Evolutionary conservation across 2,113 vertebrate genomes (phyloP).

Genomic region (Dromas ardeola): DNA sequence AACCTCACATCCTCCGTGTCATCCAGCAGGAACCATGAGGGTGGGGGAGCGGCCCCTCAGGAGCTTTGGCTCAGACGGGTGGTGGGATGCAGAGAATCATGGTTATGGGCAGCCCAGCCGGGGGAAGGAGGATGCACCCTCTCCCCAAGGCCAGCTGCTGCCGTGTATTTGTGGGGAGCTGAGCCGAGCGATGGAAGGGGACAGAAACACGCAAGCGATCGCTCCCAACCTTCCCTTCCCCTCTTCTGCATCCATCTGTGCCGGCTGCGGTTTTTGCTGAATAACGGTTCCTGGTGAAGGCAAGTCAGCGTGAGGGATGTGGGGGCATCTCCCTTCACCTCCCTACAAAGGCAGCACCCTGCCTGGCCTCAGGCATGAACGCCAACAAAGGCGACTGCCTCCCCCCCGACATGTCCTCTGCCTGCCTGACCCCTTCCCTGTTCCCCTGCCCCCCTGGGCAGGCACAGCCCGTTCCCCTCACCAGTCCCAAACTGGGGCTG

Average conservation of each 20-base stretch:
- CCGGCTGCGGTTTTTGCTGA: background rate
- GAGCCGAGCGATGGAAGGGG: background rate
- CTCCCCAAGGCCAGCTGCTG: background rate
- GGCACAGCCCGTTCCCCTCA: background rate
- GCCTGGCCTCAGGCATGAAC: background rate
- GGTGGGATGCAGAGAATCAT: rapidly evolving
- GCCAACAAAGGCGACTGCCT: background rate
- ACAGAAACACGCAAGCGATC: rapidly evolving
- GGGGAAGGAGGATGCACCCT: background rate
- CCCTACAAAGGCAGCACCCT: background rate
- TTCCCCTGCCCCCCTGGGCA: background rate
- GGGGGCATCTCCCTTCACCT: background rate
- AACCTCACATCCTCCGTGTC: background rate
- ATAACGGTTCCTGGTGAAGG: background rate
- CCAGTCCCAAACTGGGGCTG: background rate
- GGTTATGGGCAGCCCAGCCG: background rate
- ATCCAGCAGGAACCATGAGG: background rate
- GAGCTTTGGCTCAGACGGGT: rapidly evolving
- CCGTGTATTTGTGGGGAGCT: rapidly evolving
- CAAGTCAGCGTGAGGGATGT: background rate
- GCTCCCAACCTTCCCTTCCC: background rate
- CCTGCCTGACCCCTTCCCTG: rapidly evolving
- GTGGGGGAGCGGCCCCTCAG: rapidly evolving
- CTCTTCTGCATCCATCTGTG: background rate
- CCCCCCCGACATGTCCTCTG: background rate